phyloP scores from a whole-genome alignment of 2,888 invertebrate species.

The Drosophila lacicola region DNA sequence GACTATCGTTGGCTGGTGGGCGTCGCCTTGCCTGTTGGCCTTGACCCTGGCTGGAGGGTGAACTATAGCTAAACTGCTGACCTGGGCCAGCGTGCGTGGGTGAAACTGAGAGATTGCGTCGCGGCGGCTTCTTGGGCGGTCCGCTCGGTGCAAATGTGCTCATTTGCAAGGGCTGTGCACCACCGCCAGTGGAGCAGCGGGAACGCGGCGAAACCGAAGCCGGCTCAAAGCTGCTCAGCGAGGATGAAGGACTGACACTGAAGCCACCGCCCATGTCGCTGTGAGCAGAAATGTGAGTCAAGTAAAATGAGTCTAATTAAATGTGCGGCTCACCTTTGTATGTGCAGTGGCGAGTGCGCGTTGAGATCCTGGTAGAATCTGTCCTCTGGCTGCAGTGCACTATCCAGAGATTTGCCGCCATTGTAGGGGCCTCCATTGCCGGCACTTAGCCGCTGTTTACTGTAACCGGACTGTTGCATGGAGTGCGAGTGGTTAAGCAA shows the following conservation, averaged over 20 bases:
- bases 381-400: slow-evolving; percentile 76
- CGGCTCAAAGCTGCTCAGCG: slow-evolving; percentile 84
- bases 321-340: slow-evolving; percentile 67
- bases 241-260: slow-evolving; percentile 83
- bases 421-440: slow-evolving; percentile 70
- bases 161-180: slow-evolving; percentile 67
- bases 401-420: slow-evolving; percentile 80
- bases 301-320: too few species aligned
- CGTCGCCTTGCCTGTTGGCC: slow-evolving; percentile 49
- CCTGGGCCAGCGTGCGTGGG: slow-evolving; percentile 89
- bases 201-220: slow-evolving; percentile 82
- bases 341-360: slow-evolving; percentile 75
- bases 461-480: slow-evolving; percentile 80
- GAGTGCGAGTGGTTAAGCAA: slow-evolving; percentile 82
- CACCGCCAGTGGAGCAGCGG: slow-evolving; percentile 79
- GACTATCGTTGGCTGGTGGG: slow-evolving; percentile 72
- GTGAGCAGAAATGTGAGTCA: not conserved
- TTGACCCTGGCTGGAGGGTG: slow-evolving; percentile 72
- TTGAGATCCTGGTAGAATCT: slow-evolving; percentile 75
- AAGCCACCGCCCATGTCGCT: slow-evolving; percentile 77
- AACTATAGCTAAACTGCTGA: slow-evolving; percentile 78
- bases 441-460: slow-evolving; percentile 75
- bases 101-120: slow-evolving; percentile 93
- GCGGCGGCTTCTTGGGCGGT: slow-evolving; percentile 95
- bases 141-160: slow-evolving; percentile 86